These are phyloP conservation scores for Pandemis corylana DNA, from an alignment of 2,888 invertebrate genomes.

Conservation along the genomic window DNA sequence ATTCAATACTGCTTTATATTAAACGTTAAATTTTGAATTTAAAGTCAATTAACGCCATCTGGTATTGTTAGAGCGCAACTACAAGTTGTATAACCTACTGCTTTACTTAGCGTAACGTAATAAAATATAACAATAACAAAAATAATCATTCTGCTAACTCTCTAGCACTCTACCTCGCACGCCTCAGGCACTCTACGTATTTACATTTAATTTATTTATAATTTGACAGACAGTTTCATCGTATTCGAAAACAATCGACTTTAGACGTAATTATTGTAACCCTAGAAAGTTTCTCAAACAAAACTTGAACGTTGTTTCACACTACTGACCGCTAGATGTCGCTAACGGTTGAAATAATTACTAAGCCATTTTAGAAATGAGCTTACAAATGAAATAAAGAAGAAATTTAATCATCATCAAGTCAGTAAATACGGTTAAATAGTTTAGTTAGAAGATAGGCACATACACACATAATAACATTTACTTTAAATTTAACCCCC, in stretches of 20 bases:
- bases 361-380: slow-evolving; percentile 4
- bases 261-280: slow-evolving; percentile 34
- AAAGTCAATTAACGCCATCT: background rate
- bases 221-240: slow-evolving; percentile 74
- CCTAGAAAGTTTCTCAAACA: slow-evolving; percentile 30
- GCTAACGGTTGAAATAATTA: slow-evolving; percentile 27
- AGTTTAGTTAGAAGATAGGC: slow-evolving; percentile 7
- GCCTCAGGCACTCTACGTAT: slow-evolving; percentile 62
- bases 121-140: slow-evolving; percentile 31
- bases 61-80: background rate
- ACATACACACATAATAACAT: slow-evolving; percentile 42
- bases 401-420: background rate
- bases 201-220: slow-evolving; percentile 69
- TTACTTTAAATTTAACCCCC: slow-evolving; percentile 26
- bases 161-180: slow-evolving; percentile 28
- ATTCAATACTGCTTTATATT: background rate
- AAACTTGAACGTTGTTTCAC: slow-evolving; percentile 31
- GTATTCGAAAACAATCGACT: slow-evolving; percentile 44
- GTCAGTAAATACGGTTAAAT: background rate
- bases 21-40: background rate
- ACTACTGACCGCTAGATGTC: slow-evolving; percentile 55
- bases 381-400: background rate
- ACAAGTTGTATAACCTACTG: background rate
- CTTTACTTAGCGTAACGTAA: slow-evolving; percentile 25
- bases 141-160: slow-evolving; percentile 20